Percentiles rank a stretch among this genome's conserved stretches.
Evolutionary conservation across 2,888 invertebrate species (phyloP).

Genomic region (Argyra leucocephala): DNA sequence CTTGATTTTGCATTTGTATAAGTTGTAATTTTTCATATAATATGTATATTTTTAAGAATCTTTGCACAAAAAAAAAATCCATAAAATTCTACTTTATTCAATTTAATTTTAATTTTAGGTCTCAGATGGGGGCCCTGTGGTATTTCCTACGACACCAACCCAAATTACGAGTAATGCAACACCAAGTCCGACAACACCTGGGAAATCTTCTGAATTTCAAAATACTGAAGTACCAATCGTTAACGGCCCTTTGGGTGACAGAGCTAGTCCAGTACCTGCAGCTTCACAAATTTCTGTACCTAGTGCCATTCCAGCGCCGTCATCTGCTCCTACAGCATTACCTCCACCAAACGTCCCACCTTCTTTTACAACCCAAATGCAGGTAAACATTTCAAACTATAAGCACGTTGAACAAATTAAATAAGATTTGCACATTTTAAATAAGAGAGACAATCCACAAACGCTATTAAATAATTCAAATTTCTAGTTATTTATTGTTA

Average conservation of each 20-base stretch:
- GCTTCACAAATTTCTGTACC: slow-evolving; percentile 19
- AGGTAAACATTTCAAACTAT: too few species aligned
- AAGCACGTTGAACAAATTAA: too few species aligned
- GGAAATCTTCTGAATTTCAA: slow-evolving; percentile 57
- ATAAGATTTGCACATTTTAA: too few species aligned
- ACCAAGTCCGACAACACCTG: slow-evolving; percentile 51
- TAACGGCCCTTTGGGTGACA: slow-evolving; percentile 53
- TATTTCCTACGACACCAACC: slow-evolving; percentile 55
- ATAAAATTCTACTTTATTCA: too few species aligned
- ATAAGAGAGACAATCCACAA: background rate
- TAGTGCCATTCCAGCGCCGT: slow-evolving; percentile 49
- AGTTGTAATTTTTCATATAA: too few species aligned
- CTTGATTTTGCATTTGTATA: too few species aligned
- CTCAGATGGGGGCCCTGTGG: slow-evolving; percentile 67
- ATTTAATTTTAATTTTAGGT: slow-evolving; percentile 47
- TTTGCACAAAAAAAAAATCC: too few species aligned
- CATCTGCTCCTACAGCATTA: slow-evolving; percentile 60
- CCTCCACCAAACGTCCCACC: slow-evolving; percentile 57
- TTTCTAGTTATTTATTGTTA: background rate
- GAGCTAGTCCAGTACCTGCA: slow-evolving; percentile 47
- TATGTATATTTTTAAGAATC: too few species aligned
- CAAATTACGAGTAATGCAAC: slow-evolving; percentile 39
- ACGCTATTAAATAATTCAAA: too few species aligned
- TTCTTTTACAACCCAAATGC: slow-evolving; percentile 48
- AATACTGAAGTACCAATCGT: slow-evolving; percentile 48